These are phyloP conservation scores for Clangula hyemalis DNA, from an alignment of 2,797 vertebrate species.

Conservation along the genomic window DNA sequence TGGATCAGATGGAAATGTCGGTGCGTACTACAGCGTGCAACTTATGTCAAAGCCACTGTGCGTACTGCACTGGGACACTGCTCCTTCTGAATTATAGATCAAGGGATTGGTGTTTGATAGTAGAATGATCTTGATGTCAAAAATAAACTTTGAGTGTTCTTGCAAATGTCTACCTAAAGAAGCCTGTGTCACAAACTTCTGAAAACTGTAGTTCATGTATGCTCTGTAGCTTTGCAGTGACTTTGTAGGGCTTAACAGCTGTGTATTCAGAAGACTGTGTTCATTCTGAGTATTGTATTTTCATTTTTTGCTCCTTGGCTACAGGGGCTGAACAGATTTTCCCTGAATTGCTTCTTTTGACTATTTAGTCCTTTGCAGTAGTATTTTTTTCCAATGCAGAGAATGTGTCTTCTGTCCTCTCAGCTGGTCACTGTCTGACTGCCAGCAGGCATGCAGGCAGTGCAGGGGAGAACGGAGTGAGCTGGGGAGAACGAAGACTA, in stretches of 20 bases:
- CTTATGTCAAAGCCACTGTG: not conserved
- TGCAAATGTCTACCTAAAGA: not conserved
- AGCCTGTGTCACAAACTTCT: not conserved
- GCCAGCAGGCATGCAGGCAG: not conserved
- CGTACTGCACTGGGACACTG: rapidly evolving
- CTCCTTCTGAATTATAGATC: not conserved
- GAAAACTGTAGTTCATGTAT: not conserved
- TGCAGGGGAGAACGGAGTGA: not conserved
- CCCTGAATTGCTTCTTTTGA: conserved; percentile 24
- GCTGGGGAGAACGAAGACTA: not conserved
- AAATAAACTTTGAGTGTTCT: not conserved
- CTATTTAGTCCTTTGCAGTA: not conserved
- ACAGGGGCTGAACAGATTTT: not conserved
- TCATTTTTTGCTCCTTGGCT: not conserved
- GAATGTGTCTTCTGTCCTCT: not conserved
- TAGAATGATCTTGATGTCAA: not conserved
- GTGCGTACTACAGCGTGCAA: not conserved
- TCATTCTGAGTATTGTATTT: not conserved
- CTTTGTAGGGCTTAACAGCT: not conserved
- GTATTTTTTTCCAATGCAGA: not conserved
- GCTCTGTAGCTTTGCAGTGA: not conserved
- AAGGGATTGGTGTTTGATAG: not conserved
- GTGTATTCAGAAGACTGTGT: not conserved
- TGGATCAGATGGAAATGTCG: not conserved
- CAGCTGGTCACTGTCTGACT: not conserved